Evolutionary conservation across 2,888 invertebrate genomes (phyloP).

Genomic region (Sphecodes monilicornis): DNA sequence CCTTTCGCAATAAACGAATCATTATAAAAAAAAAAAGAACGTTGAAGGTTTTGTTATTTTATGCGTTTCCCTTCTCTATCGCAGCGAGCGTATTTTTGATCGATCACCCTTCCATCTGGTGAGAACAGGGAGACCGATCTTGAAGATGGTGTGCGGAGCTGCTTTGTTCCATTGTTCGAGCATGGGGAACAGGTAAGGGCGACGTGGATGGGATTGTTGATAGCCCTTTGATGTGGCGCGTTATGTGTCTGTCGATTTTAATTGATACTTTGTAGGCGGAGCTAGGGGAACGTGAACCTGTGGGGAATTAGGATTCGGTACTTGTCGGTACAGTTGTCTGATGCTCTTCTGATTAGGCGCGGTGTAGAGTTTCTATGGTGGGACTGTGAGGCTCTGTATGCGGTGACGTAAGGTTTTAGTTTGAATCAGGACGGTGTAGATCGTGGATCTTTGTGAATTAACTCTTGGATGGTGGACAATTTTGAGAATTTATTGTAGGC

Average conservation of each 20-base stretch:
- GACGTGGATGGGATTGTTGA: not conserved
- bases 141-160: not conserved
- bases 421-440: not conserved
- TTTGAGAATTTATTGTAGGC: not conserved
- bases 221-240: not conserved
- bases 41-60: slow-evolving; percentile 36
- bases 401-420: not conserved
- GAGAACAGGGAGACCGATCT: slow-evolving; percentile 18
- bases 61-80: not conserved
- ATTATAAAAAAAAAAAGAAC: slow-evolving; percentile 76
- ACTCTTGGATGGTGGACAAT: not conserved
- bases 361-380: not conserved
- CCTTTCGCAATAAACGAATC: slow-evolving; percentile 84
- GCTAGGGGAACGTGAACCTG: not conserved
- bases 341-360: not conserved
- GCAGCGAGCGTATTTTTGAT: slow-evolving; percentile 17
- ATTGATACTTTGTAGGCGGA: not conserved
- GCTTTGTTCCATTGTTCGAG: slow-evolving; percentile 18
- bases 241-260: not conserved
- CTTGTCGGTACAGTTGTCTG: not conserved
- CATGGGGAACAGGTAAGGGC: not conserved
- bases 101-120: slow-evolving; percentile 7
- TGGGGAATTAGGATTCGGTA: not conserved
- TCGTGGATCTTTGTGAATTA: not conserved
- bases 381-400: not conserved